Evolutionary conservation across 2,888 invertebrate species (phyloP).

Genomic region (Tipula helvola): DNA sequence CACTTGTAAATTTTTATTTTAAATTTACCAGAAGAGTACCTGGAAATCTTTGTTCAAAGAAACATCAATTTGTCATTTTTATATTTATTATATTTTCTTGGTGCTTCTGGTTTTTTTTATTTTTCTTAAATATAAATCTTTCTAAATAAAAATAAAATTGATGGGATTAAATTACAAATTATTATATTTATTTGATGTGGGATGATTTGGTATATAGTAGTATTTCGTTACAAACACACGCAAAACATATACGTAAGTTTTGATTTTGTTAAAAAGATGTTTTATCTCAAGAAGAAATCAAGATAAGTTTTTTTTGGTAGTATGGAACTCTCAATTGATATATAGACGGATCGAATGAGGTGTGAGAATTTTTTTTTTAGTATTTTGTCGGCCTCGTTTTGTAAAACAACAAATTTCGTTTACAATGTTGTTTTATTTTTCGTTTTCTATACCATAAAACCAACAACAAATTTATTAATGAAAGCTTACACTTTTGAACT

Average conservation of each 20-base stretch:
- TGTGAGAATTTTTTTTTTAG: not conserved
- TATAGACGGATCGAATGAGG: not conserved
- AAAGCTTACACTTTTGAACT: too few relatives aligned
- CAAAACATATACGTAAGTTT: not conserved
- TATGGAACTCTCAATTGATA: not conserved
- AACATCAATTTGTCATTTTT: not conserved
- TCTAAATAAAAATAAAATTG: not conserved
- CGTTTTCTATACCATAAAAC: too few relatives aligned
- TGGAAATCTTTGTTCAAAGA: not conserved
- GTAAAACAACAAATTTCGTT: not conserved
- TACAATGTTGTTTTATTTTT: too few relatives aligned
- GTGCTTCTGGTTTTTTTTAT: not conserved
- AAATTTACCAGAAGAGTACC: not conserved
- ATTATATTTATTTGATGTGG: not conserved
- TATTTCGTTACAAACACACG: not conserved
- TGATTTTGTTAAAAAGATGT: not conserved
- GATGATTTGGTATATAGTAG: not conserved
- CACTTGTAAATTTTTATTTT: not conserved
- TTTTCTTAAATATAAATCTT: not conserved
- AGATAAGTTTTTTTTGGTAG: not conserved
- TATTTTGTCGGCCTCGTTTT: not conserved
- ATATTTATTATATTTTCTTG: not conserved
- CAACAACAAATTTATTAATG: too few relatives aligned
- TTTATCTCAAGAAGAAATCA: not conserved
- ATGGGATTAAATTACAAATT: constrained; percentile 4